Conservation (phyloP, 2,113 vertebrate genomes). For the Psittacara wagleri region DNA sequence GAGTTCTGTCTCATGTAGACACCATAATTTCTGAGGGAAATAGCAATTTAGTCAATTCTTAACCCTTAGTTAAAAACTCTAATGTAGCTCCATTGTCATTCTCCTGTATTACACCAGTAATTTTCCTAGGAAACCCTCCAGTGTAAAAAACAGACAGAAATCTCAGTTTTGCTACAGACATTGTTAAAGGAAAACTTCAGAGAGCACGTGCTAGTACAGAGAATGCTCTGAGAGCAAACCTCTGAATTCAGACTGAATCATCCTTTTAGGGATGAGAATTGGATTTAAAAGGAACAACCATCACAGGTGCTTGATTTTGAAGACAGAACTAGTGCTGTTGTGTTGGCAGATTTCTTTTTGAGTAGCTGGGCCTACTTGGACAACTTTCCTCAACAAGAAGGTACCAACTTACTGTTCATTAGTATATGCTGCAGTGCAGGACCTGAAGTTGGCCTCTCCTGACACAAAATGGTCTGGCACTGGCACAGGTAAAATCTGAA, state of each 20-base stretch:
- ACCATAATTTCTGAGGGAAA: not conserved
- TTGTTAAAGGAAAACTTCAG: not conserved
- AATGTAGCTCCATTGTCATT: not conserved
- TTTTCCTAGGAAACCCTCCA: not conserved
- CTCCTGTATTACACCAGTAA: not conserved
- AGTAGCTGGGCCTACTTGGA: not conserved
- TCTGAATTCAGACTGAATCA: not conserved
- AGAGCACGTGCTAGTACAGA: not conserved
- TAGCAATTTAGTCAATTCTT: not conserved
- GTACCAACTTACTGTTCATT: accelerated
- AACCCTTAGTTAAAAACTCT: not conserved
- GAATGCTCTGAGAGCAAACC: not conserved
- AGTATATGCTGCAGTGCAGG: not conserved
- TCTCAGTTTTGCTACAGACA: not conserved
- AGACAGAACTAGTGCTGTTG: not conserved
- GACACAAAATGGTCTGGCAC: not conserved
- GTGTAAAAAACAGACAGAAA: not conserved
- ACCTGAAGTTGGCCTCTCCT: not conserved
- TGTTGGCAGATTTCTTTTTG: not conserved
- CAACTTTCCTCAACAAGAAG: not conserved
- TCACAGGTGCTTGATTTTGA: not conserved
- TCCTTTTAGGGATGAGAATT: not conserved
- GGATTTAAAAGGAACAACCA: not conserved
- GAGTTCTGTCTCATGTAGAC: not conserved
- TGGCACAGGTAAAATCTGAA: not conserved